Evolutionary conservation across 2,797 vertebrate genomes (phyloP), one percentile per base, ranked within the genome.

Genomic region (Schizothorax lantsangensis): DNA sequence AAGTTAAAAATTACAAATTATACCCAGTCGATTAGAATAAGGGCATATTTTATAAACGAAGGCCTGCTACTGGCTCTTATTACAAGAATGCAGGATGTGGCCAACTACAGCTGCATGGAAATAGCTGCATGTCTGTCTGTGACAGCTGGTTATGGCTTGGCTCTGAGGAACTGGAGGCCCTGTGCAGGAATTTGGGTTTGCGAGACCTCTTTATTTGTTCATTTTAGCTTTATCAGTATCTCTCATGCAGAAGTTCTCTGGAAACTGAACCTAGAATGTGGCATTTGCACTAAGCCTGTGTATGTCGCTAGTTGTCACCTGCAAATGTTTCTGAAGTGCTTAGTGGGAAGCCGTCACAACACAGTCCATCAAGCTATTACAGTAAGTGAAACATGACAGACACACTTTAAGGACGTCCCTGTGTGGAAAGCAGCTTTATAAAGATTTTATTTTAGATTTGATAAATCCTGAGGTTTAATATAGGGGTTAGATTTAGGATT

Each of bases 81-180:
- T 81, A 80, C 86, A 90, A 81, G 79, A 90, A 90, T 89, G 88
- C 89, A 88, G 88, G 88, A 90, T 90, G 89, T 89, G 89, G 86
- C 69, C 68, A 84, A 57, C 69, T 87, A 74, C 89, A 90, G 89
- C 88, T 89, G 84, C 86, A 75, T 79, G 80, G 74, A 83, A 88
- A 83, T 81, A 79, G 72, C 52, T 62, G 54, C 80, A 78, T 45
- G 10, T 86, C 43, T 68, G 52, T 57, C 26, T 57, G 38, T 86
- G 54, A 84, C 57, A 72, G 80, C 47, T 79, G 81, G 40, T 77
- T 75, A 84, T 38, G 75, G 21, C 38, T 75, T 26, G 19, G 52
- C 68, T 21, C 30, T 73, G 30, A 86, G 40, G 40, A 84, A 40
- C 59, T 62, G 23, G 33, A 84, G 62, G 72, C 69, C 40, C 62